Evolutionary conservation across 2,888 invertebrate species (phyloP).

Genomic region (Camponotus fellah): DNA sequence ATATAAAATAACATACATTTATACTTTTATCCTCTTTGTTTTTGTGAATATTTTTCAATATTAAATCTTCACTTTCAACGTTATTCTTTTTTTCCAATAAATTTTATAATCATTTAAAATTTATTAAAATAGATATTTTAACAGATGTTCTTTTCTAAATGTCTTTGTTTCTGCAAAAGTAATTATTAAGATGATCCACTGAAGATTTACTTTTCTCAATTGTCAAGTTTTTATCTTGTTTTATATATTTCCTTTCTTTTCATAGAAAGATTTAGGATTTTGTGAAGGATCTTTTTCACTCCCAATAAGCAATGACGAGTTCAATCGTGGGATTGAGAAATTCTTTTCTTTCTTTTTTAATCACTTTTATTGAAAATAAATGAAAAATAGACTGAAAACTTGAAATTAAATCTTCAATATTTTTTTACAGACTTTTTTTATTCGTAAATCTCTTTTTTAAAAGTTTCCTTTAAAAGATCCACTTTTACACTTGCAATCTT

Average conservation of each 20-base stretch:
- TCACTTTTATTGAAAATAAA: neutral
- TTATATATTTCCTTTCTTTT: neutral
- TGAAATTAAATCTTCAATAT: neutral
- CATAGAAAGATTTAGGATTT: neutral
- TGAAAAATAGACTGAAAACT: neutral
- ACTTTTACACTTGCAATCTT: neutral
- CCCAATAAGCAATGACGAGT: neutral
- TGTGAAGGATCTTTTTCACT: neutral
- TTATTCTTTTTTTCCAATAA: neutral
- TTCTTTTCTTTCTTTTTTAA: neutral
- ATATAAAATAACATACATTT: neutral
- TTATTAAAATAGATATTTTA: neutral
- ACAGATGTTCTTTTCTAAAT: neutral
- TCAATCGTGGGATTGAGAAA: neutral
- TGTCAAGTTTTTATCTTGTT: neutral
- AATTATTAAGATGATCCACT: neutral
- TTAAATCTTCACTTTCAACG: neutral
- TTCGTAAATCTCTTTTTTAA: neutral
- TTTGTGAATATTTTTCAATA: neutral
- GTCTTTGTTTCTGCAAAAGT: neutral
- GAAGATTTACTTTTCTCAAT: neutral
- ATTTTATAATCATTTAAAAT: neutral
- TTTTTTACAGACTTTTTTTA: neutral
- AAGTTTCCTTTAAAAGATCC: neutral
- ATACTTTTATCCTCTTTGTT: neutral